A percentile compares a stretch with the other conserved stretches of the same genome.
Conservation (phyloP, 1,140 invertebrate species). For the Drosophila arizonae region DNA sequence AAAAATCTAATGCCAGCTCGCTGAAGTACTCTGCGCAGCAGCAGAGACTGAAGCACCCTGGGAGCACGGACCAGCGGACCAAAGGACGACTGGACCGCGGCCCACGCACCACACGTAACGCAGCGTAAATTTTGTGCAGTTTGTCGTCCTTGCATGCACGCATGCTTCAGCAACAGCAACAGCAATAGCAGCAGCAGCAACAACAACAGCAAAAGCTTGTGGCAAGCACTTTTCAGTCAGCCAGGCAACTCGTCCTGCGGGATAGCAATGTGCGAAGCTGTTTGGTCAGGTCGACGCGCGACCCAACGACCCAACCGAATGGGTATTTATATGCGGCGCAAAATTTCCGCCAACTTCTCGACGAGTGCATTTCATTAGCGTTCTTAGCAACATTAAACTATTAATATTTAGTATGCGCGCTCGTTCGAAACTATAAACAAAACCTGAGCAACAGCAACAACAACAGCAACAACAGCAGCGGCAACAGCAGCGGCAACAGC, state of each 20-base stretch:
- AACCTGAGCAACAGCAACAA: slow-evolving; percentile 32
- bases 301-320: slow-evolving; percentile 31
- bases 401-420: slow-evolving; percentile 64
- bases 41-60: slow-evolving; percentile 16
- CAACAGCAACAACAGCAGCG: not conserved
- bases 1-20: slow-evolving; percentile 70
- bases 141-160: slow-evolving; percentile 74
- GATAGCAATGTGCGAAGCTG: slow-evolving; percentile 39
- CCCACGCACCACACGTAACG: slow-evolving; percentile 52
- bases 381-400: slow-evolving; percentile 75
- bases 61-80: slow-evolving; percentile 6
- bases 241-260: slow-evolving; percentile 49
- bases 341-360: slow-evolving; percentile 42
- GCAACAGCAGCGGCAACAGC: not conserved
- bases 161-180: slow-evolving; percentile 57
- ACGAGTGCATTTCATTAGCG: slow-evolving; percentile 72
- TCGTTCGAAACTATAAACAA: slow-evolving; percentile 59
- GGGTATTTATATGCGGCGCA: slow-evolving; percentile 55
- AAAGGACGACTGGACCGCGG: slow-evolving; percentile 1
- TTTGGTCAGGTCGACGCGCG: slow-evolving; percentile 45
- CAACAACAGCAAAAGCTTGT: slow-evolving; percentile 48
- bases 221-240: slow-evolving; percentile 69
- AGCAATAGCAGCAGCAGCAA: too few relatives aligned
- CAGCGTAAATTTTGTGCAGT: slow-evolving; percentile 64
- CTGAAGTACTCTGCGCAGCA: slow-evolving; percentile 7